A percentile compares a stretch with the other conserved stretches of the same genome.
Conservation (phyloP, 2,113 vertebrate species). For the Nothobranchius kuhntae region DNA sequence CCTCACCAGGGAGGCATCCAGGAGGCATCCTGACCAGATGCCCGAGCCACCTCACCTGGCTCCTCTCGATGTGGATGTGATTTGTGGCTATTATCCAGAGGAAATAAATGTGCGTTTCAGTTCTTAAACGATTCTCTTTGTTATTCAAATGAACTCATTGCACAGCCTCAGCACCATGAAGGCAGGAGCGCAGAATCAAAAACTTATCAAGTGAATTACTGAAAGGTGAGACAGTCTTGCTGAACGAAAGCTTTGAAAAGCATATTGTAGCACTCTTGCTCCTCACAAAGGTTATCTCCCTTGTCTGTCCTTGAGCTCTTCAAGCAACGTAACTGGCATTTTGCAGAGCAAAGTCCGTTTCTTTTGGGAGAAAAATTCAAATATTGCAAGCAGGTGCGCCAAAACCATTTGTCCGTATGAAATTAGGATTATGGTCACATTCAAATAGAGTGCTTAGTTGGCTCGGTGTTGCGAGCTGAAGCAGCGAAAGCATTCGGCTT, state of each 20-base stretch:
- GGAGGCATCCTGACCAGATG: too few relatives aligned
- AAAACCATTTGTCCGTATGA: constrained; percentile 41
- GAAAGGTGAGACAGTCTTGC: constrained; percentile 64
- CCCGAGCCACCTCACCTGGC: too few relatives aligned
- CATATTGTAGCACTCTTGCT: constrained; percentile 52
- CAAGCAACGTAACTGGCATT: constrained; percentile 63
- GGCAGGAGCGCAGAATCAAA: constrained; percentile 51
- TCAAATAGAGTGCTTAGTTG: constrained; percentile 62
- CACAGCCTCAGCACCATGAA: constrained; percentile 59
- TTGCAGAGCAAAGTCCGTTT: constrained; percentile 39
- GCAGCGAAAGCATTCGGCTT: constrained; percentile 48
- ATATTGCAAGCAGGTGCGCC: constrained; percentile 15
- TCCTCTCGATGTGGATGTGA: too few relatives aligned
- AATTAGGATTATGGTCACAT: constrained; percentile 67
- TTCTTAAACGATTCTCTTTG: constrained; percentile 66
- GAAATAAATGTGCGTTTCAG: constrained; percentile 56
- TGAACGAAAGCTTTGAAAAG: constrained; percentile 68
- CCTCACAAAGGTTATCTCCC: constrained; percentile 66
- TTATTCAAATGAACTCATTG: constrained; percentile 71
- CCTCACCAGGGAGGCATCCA: too few relatives aligned
- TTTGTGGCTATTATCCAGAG: constrained; percentile 45
- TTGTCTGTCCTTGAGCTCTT: constrained; percentile 61
- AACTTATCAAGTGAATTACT: constrained; percentile 61
- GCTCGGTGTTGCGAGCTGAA: constrained; percentile 40
- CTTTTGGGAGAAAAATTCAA: constrained; percentile 29